phyloP scores from a whole-genome alignment of 2,113 vertebrate species.

The Triplophysa rosa region DNA sequence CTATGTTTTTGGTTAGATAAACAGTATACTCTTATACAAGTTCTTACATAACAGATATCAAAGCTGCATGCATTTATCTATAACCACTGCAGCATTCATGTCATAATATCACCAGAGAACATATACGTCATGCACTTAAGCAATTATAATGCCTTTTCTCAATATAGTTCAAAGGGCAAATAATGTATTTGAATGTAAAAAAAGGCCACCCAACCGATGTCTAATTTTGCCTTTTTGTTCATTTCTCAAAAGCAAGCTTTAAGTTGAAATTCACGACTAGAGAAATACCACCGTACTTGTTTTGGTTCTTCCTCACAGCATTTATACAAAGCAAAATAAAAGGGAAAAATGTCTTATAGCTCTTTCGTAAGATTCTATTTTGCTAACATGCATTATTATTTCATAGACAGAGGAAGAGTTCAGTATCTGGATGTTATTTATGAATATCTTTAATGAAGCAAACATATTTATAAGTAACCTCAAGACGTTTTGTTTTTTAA shows the following conservation, averaged over 20 bases:
- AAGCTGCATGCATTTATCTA: constrained; percentile 73
- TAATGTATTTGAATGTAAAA: constrained; percentile 78
- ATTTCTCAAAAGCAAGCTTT: constrained; percentile 70
- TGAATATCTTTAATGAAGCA: constrained; percentile 75
- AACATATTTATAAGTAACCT: constrained; percentile 83
- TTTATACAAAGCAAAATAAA: constrained; percentile 78
- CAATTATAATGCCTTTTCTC: constrained; percentile 69
- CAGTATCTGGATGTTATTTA: constrained; percentile 86
- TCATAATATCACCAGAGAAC: constrained; percentile 73
- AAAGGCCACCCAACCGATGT: constrained; percentile 66
- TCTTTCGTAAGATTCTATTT: constrained; percentile 82
- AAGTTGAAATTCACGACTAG: constrained; percentile 65
- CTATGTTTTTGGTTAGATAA: constrained; percentile 25
- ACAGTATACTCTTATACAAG: constrained; percentile 34
- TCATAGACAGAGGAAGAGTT: constrained; percentile 79
- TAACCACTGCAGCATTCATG: constrained; percentile 59
- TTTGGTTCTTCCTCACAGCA: constrained; percentile 76
- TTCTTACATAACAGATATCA: constrained; percentile 61
- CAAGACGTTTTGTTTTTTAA: constrained; percentile 81
- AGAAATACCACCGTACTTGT: constrained; percentile 68
- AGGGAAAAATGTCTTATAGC: constrained; percentile 72
- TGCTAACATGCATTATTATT: constrained; percentile 84
- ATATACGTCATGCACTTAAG: constrained; percentile 76
- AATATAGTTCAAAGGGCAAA: constrained; percentile 69
- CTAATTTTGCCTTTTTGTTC: constrained; percentile 66